phyloP scores from a whole-genome alignment of 2,113 vertebrate species.

The Gadus macrocephalus region DNA sequence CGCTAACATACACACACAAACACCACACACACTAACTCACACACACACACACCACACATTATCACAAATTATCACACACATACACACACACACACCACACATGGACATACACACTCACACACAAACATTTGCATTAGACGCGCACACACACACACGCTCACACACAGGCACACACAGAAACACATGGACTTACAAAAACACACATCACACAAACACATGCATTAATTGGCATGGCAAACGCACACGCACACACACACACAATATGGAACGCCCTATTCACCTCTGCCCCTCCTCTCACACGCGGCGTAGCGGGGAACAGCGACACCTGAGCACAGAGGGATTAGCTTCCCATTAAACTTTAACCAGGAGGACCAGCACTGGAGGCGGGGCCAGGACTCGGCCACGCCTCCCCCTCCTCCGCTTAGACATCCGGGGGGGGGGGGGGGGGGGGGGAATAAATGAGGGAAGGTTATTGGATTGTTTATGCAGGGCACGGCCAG shows the following conservation, averaged over 20 bases:
- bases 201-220: no score
- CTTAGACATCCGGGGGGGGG: slow-evolving; percentile 11
- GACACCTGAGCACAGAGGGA: slow-evolving; percentile 52
- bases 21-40: neutral
- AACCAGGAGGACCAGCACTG: slow-evolving; percentile 29
- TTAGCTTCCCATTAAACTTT: slow-evolving; percentile 64
- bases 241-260: neutral
- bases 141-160: no score
- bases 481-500: no score
- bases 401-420: slow-evolving; percentile 14
- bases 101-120: neutral
- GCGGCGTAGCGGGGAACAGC: neutral
- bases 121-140: neutral
- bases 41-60: neutral
- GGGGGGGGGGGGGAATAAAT: no score
- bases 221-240: neutral
- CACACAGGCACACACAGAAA: no score
- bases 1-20: slow-evolving; percentile 1
- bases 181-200: no score
- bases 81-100: neutral
- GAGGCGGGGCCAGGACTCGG: neutral
- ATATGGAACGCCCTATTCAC: slow-evolving; percentile 34
- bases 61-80: neutral
- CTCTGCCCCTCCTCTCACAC: slow-evolving; percentile 36
- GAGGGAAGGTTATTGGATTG: no score